These are phyloP conservation scores for Drosophila aldrichi DNA, from an alignment of 2,888 invertebrate species.

Conservation along the genomic window DNA sequence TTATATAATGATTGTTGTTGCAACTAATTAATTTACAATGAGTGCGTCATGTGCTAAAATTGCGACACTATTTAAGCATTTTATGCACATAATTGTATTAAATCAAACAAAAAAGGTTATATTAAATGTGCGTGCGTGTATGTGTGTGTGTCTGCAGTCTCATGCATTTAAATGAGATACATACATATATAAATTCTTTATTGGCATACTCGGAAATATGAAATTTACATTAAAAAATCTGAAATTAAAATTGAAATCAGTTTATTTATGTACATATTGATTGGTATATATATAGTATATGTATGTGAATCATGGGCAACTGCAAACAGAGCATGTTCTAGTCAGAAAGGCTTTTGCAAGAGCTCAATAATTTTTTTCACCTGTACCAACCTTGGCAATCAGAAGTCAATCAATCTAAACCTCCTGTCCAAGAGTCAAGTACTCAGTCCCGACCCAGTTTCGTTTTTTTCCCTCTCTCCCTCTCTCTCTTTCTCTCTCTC, in stretches of 20 bases:
- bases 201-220: slow-evolving; percentile 20
- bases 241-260: slow-evolving; percentile 5
- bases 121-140: background rate
- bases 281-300: no score
- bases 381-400: slow-evolving; percentile 9
- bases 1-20: slow-evolving; percentile 7
- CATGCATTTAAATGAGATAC: slow-evolving; percentile 75
- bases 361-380: background rate
- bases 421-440: slow-evolving; percentile 55
- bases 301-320: background rate
- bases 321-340: background rate
- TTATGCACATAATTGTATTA: slow-evolving; percentile 69
- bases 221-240: background rate
- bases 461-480: no score
- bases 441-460: slow-evolving; percentile 47
- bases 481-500: no score
- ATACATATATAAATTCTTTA: slow-evolving; percentile 56
- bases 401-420: slow-evolving; percentile 63
- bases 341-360: background rate
- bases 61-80: slow-evolving; percentile 42
- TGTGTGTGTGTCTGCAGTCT: slow-evolving; percentile 14
- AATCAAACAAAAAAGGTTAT: slow-evolving; percentile 24
- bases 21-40: slow-evolving; percentile 51
- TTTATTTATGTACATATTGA: slow-evolving; percentile 5
- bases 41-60: background rate